These are phyloP conservation scores for Pristis pectinata DNA, from an alignment of 2,797 vertebrate species.

Conservation along the genomic window DNA sequence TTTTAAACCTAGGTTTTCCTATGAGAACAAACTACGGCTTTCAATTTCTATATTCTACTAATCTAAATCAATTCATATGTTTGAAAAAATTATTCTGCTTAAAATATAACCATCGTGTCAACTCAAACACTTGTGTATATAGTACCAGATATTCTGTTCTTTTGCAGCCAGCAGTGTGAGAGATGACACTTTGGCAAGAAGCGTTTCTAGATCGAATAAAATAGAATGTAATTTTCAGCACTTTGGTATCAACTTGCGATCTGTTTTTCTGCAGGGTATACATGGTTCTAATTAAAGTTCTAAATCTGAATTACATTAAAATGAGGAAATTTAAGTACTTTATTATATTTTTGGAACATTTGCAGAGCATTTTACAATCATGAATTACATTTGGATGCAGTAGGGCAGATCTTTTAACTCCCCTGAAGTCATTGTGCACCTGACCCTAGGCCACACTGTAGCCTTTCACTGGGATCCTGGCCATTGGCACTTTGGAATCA, in stretches of 20 bases:
- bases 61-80: neutral
- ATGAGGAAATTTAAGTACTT: neutral
- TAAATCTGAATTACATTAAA: neutral
- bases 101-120: neutral
- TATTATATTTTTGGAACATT: neutral
- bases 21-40: neutral
- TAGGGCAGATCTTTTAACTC: too few relatives aligned
- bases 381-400: neutral
- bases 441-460: too few relatives aligned
- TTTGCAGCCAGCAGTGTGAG: neutral
- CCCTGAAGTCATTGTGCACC: too few relatives aligned
- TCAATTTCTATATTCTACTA: neutral
- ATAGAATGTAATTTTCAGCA: neutral
- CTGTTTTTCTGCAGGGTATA: neutral
- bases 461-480: too few relatives aligned
- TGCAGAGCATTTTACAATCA: neutral
- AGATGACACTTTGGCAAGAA: conserved; percentile 1
- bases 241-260: neutral
- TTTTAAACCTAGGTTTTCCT: neutral
- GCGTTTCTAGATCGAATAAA: neutral
- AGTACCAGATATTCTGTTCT: conserved; percentile 9
- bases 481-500: too few relatives aligned
- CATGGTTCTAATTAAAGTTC: neutral
- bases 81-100: neutral
- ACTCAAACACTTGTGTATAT: neutral